Percentiles rank a stretch among this genome's conserved stretches.
phyloP scores from a whole-genome alignment of 2,888 invertebrate genomes.

The Lasioglossum morio region DNA sequence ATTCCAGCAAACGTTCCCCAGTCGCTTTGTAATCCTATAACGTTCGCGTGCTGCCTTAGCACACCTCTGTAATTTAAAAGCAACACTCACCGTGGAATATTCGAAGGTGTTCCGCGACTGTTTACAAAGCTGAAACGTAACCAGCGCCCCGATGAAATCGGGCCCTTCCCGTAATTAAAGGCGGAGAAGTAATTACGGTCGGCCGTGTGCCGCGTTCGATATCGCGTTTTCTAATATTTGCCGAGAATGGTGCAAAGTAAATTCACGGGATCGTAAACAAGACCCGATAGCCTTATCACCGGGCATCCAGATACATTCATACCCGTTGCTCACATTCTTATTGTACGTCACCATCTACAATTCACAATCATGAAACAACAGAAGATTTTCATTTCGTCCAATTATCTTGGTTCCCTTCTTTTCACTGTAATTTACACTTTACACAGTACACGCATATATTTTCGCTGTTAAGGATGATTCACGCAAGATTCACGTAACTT shows the following conservation, averaged over 20 bases:
- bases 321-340: slow-evolving; percentile 10
- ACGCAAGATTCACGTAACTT: not conserved
- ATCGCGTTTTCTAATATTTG: slow-evolving; percentile 47
- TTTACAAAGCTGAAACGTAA: slow-evolving; percentile 43
- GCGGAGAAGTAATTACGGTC: slow-evolving; percentile 31
- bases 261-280: slow-evolving; percentile 50
- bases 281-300: slow-evolving; percentile 42
- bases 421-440: not conserved
- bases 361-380: not conserved
- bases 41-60: slow-evolving; percentile 25
- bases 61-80: slow-evolving; percentile 34
- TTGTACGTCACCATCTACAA: not conserved
- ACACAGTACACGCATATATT: not conserved
- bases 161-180: slow-evolving; percentile 51
- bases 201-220: not conserved
- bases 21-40: slow-evolving; percentile 22
- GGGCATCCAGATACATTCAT: not conserved
- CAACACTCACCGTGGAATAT: slow-evolving; percentile 15
- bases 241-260: slow-evolving; percentile 37
- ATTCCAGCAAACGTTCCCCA: slow-evolving; percentile 23
- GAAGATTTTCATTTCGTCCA: not conserved
- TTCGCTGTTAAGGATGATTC: not conserved
- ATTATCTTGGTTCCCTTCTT: not conserved
- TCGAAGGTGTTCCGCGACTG: slow-evolving; percentile 20
- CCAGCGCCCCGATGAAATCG: slow-evolving; percentile 24